Base-by-base conservation (phyloP, 2,113 vertebrate species). In the Actenoides lindsayi region DNA sequence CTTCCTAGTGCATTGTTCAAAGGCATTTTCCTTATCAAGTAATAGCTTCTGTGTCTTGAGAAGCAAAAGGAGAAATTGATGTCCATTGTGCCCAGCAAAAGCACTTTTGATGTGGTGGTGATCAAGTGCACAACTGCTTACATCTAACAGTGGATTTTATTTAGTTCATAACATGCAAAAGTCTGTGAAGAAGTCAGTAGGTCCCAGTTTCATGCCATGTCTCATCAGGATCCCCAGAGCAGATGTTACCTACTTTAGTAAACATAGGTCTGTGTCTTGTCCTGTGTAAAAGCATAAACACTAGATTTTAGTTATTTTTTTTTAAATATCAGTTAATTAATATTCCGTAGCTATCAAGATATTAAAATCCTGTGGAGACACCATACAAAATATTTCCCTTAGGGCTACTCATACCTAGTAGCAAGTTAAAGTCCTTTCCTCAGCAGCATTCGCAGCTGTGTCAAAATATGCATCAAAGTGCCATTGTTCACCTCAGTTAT, bases 11-110 rank as follows among this genome's bases (percentile, higher is more conserved):
- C 41, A 54, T 74, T 87, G 74, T 94, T 96, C 82, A 94, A 93
- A 80, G 80, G 74, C 84, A 83, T 90, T 89, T 91, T 75, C 37
- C 77, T 95, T 80, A 90, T 78, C 65, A 64, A 79, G 67, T 89
- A 75, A 53, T 6, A 78, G n/a, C 27, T 88, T 78, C 73, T 57
- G 67, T 42, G 35, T 57, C 54, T 33, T 16, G 24, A 92, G 53
- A 57, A 88, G 39, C 11, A 69, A 93, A 91, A 87, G 30, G 42
- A 57, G 33, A 77, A 90, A 48, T 8, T 65, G 23, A 37, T 67
- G 54, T 41, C n/a, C 31, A 11, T 5, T 59, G 24, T 80, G 41
- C 65, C 37, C 35, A 77, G 67, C 11, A 64, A 81, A 94, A 79
- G 28, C 62, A 42, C 39, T 89, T 74, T 62, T 57, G 68, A 23